Percentiles rank a stretch among this genome's conserved stretches.
phyloP scores from a whole-genome alignment of 2,888 invertebrate species.

The Ormia ochracea region DNA sequence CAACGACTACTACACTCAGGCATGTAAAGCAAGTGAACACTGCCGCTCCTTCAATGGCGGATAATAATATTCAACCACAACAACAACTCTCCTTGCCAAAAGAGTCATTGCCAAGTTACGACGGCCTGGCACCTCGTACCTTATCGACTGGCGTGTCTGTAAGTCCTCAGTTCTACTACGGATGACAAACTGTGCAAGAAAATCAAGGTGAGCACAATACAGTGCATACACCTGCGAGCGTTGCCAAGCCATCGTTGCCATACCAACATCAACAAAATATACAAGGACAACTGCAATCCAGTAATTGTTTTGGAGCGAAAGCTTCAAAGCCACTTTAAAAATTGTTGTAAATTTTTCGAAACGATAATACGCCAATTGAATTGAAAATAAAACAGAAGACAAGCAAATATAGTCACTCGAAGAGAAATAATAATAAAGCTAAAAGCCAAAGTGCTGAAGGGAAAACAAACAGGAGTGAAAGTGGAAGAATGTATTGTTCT shows the following conservation, averaged over 20 bases:
- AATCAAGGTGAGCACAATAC: conserved; percentile 22
- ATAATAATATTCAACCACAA: neutral
- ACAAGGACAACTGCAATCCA: neutral
- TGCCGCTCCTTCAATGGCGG: neutral
- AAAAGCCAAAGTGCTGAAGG: neutral
- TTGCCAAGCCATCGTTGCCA: conserved; percentile 10
- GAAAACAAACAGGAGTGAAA: conserved; percentile 16
- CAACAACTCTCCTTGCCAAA: neutral
- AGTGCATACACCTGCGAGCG: neutral
- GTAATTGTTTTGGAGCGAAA: conserved; percentile 19
- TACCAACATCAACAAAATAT: conserved; percentile 7
- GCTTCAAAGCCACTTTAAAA: conserved; percentile 34
- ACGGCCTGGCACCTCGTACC: conserved; percentile 75
- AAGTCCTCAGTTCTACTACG: conserved; percentile 75
- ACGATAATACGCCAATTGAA: conserved; percentile 37
- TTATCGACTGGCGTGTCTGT: conserved; percentile 75
- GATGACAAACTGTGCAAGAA: conserved; percentile 71
- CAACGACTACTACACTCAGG: conserved; percentile 52
- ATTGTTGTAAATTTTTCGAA: conserved; percentile 31
- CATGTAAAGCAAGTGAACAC: conserved; percentile 50
- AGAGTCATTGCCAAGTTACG: conserved; percentile 68
- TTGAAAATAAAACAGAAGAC: conserved; percentile 16
- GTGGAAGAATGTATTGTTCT: conserved; percentile 3
- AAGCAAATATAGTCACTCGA: no score
- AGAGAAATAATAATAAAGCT: neutral